phyloP scores from a whole-genome alignment of 2,888 invertebrate species.

The Drosophila ustulata region DNA sequence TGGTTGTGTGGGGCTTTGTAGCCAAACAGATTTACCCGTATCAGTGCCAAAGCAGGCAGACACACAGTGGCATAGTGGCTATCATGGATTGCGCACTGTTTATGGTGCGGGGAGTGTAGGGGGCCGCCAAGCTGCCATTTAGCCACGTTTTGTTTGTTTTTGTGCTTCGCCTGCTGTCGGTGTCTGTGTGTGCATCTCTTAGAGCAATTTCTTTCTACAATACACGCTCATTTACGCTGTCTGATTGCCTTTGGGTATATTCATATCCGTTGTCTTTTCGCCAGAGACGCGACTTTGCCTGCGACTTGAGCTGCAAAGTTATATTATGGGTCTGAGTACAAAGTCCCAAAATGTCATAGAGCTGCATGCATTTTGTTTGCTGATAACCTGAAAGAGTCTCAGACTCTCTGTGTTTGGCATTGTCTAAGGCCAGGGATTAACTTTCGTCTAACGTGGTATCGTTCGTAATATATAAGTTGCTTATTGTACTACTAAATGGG shows the following conservation, averaged over 20 bases:
- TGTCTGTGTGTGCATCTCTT: neutral
- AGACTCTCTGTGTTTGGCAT: constrained; percentile 22
- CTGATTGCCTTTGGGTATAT: constrained; percentile 77
- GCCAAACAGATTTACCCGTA: constrained; percentile 69
- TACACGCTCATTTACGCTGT: constrained; percentile 79
- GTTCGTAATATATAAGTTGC: neutral
- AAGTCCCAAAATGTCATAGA: neutral
- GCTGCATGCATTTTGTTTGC: constrained; percentile 53
- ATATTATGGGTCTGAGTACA: neutral
- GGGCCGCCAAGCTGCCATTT: constrained; percentile 51
- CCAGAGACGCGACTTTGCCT: constrained; percentile 40
- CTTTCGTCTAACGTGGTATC: constrained; percentile 18
- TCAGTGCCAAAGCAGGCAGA: constrained; percentile 62
- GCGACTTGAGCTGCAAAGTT: constrained; percentile 21
- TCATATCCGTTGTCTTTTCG: constrained; percentile 78
- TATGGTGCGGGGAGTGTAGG: neutral
- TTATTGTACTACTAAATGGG: constrained; percentile 24
- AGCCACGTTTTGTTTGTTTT: constrained; percentile 67
- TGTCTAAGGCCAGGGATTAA: constrained; percentile 41
- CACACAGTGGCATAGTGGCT: constrained; percentile 27
- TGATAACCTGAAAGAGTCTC: constrained; percentile 45
- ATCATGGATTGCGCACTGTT: constrained; percentile 16
- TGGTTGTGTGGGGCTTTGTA: constrained; percentile 12
- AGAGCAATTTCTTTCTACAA: constrained; percentile 68
- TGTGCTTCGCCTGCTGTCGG: constrained; percentile 29